A percentile compares a stretch with the other conserved stretches of the same genome.
Evolutionary conservation across 2,113 vertebrate species (phyloP).

Genomic region (Athene cunicularia): DNA sequence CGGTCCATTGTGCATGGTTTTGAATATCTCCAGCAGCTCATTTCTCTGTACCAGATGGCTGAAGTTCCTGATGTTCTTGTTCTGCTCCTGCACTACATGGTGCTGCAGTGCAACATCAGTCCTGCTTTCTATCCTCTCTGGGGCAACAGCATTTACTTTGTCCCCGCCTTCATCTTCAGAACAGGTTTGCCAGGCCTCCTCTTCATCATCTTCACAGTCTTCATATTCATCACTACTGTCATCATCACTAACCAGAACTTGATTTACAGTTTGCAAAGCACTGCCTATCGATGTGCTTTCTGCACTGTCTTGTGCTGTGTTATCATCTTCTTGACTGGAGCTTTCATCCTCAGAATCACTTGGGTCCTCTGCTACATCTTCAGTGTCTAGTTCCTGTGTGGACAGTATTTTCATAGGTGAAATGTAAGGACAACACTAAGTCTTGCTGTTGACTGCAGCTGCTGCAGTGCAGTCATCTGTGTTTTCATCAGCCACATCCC

Average conservation of each 20-base stretch:
- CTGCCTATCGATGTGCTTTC: background rate
- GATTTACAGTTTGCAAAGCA: background rate
- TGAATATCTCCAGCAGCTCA: constrained; percentile 87
- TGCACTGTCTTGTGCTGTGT: background rate
- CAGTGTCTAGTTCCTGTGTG: constrained; percentile 71
- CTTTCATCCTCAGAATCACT: constrained; percentile 31
- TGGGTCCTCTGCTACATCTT: background rate
- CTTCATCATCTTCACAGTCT: constrained; percentile 82
- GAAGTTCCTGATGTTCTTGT: constrained; percentile 73
- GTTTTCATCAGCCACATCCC: background rate
- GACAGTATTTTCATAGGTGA: background rate
- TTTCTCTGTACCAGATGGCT: constrained; percentile 86
- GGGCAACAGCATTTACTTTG: background rate
- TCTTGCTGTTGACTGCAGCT: background rate
- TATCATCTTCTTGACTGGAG: background rate
- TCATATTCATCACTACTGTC: constrained; percentile 72
- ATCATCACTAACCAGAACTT: constrained; percentile 5
- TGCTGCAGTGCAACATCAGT: background rate
- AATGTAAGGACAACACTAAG: background rate
- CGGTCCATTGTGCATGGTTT: constrained; percentile 76
- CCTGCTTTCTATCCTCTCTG: background rate
- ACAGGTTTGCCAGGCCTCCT: constrained; percentile 86
- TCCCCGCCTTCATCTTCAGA: constrained; percentile 79
- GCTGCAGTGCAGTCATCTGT: background rate
- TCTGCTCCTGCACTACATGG: background rate